Conservation (phyloP, 2,888 invertebrate genomes). For the Lycaena phlaeas region DNA sequence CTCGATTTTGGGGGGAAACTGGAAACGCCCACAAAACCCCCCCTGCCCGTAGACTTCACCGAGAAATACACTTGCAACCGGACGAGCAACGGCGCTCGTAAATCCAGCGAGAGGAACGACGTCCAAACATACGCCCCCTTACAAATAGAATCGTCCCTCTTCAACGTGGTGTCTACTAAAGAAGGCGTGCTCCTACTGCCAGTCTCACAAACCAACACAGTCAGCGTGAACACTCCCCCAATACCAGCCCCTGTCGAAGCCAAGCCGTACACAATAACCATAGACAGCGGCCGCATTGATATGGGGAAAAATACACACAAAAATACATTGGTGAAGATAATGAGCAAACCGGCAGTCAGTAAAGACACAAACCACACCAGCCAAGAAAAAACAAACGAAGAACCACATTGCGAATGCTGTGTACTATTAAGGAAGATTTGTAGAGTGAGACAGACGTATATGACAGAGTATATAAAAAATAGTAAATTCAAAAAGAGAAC, state of each 20-base stretch:
- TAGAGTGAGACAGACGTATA: slow-evolving; percentile 33
- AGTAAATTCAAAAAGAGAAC: slow-evolving; percentile 14
- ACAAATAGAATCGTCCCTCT: neutral
- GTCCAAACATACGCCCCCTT: neutral
- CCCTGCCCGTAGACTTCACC: slow-evolving; percentile 40
- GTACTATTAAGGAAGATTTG: slow-evolving; percentile 34
- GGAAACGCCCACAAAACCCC: slow-evolving; percentile 24
- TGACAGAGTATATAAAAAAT: slow-evolving; percentile 44
- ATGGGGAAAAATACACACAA: slow-evolving; percentile 3
- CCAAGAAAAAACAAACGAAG: neutral
- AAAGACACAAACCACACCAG: slow-evolving; percentile 6
- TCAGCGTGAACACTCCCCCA: slow-evolving; percentile 22
- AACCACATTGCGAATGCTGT: slow-evolving; percentile 47
- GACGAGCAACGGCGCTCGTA: neutral
- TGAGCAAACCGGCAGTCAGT: slow-evolving; percentile 14
- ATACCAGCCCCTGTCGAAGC: slow-evolving; percentile 20
- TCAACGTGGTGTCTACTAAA: slow-evolving; percentile 30
- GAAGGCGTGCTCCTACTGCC: slow-evolving; percentile 33
- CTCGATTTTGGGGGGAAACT: slow-evolving; percentile 25
- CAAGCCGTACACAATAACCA: neutral
- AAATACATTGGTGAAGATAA: slow-evolving; percentile 4
- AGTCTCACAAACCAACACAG: slow-evolving; percentile 25
- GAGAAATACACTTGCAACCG: slow-evolving; percentile 22
- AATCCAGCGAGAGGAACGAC: too few relatives aligned
- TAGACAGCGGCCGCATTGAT: slow-evolving; percentile 8